Percentiles rank a stretch among this genome's conserved stretches.
phyloP scores from a whole-genome alignment of 2,113 vertebrate genomes.

The Dissostichus mawsoni region DNA sequence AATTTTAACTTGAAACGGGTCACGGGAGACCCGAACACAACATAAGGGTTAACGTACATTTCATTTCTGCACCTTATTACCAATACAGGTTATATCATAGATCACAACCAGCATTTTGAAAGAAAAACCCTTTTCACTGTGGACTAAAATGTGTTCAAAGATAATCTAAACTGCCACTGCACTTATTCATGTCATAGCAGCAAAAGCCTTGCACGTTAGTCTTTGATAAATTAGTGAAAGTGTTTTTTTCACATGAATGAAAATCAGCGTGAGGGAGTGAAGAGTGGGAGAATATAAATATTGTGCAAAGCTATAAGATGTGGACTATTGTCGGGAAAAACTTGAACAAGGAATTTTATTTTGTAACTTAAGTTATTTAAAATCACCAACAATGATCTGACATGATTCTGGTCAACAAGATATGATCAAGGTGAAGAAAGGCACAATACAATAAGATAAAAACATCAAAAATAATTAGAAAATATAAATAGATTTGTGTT shows the following conservation, averaged over 20 bases:
- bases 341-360: constrained; percentile 1
- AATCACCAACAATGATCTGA: constrained; percentile 23
- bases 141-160: constrained; percentile 4
- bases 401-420: constrained; percentile 33
- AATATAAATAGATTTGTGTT: constrained; percentile 54
- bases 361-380: neutral
- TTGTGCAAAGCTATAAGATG: constrained; percentile 42
- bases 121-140: neutral
- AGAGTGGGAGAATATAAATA: constrained; percentile 3
- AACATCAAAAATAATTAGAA: constrained; percentile 45
- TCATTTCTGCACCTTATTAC: constrained; percentile 14
- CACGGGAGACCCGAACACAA: too few species aligned
- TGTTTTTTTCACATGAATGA: constrained; percentile 9
- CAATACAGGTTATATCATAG: neutral
- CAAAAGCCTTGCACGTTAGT: constrained; percentile 47
- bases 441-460: constrained; percentile 68
- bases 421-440: constrained; percentile 66
- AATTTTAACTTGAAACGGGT: too few species aligned
- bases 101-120: constrained; percentile 4
- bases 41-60: neutral
- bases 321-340: constrained; percentile 12
- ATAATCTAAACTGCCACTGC: constrained; percentile 23
- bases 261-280: constrained; percentile 12
- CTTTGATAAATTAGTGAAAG: constrained; percentile 45
- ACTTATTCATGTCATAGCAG: constrained; percentile 54